phyloP scores from a whole-genome alignment of 1,140 invertebrate species.

The Drosophila hydei region DNA sequence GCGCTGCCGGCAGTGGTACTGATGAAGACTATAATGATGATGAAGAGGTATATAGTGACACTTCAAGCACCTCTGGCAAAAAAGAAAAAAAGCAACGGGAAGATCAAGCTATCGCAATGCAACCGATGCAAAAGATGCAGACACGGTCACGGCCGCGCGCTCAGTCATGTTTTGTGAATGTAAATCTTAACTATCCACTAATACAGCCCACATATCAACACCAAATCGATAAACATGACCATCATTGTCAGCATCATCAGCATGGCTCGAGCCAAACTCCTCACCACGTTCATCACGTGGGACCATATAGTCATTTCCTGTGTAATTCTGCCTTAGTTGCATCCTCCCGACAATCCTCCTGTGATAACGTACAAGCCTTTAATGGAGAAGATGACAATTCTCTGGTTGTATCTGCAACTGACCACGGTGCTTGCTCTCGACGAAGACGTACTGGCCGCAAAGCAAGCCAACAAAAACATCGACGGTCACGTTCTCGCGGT shows the following conservation, averaged over 20 bases:
- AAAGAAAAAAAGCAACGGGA: background rate
- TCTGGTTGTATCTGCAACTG: slow-evolving; percentile 32
- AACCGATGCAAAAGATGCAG: slow-evolving; percentile 7
- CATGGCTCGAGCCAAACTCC: slow-evolving; percentile 40
- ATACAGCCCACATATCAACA: slow-evolving; percentile 52
- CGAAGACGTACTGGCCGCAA: slow-evolving; percentile 50
- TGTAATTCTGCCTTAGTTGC: slow-evolving; percentile 48
- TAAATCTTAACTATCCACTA: slow-evolving; percentile 38
- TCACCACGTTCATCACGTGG: slow-evolving; percentile 67
- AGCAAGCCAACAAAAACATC: slow-evolving; percentile 41
- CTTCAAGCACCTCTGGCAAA: slow-evolving; percentile 38
- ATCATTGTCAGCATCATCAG: slow-evolving; percentile 31
- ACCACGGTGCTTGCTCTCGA: slow-evolving; percentile 38
- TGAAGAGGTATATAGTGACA: slow-evolving; percentile 50
- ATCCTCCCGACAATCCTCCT: slow-evolving; percentile 74
- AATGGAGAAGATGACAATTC: slow-evolving; percentile 59
- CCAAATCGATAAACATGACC: slow-evolving; percentile 31
- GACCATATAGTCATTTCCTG: slow-evolving; percentile 60
- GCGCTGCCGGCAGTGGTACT: slow-evolving; percentile 37
- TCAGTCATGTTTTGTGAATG: slow-evolving; percentile 74
- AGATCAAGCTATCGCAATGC: slow-evolving; percentile 21
- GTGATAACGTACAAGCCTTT: slow-evolving; percentile 70
- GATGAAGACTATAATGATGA: slow-evolving; percentile 35
- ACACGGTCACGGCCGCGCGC: slow-evolving; percentile 57
- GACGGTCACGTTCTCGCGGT: slow-evolving; percentile 46